Base-by-base conservation (phyloP, 2,113 vertebrate species). In the Chlorodrepanis virens region DNA sequence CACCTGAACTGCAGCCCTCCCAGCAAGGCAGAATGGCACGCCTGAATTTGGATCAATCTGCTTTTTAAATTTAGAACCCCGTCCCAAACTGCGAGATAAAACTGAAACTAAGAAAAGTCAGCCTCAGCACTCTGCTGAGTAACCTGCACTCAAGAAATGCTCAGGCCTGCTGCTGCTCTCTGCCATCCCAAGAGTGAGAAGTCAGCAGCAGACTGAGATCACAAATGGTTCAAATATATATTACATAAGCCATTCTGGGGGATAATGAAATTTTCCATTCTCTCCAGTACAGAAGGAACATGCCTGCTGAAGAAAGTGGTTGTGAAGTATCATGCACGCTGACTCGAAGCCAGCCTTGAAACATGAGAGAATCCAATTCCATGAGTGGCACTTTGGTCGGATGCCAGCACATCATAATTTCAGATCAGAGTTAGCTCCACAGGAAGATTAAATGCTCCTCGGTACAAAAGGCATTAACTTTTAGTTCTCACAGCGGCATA, bases 391-490 rank as follows among this genome's bases (percentile, higher is more conserved):
- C 64, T 94, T 89, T 87, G 85, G 71, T 37, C 83, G 83, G 64
- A 40, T 29, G 93, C 90, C 85, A 96, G 75, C 39, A 86, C 71
- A 35, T 77, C 49, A 68, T n/a, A 68, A 94, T 82, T 96, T 75
- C 68, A 4, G 72, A 92, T 90, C 86, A 84, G 37, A 92, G n/a
- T 28, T 10, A 86, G 53, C 50, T 92, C 31, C 65, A 52, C 79
- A 81, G 54, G 42, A 64, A 81, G 64, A 95, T 87, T 53, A 90
- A 81, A 83, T 16, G 60, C 76, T 86, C 4, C 76, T 68, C 12
- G 1, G 59, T 23, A 95, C 65, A 95, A 94, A 86, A 94, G 40
- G 59, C 90, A 91, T 63, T 75, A 94, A 60, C 64, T 83, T 85
- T 21, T 37, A 70, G 59, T 83, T 94, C 88, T 92, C 89, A 92